phyloP scores from a whole-genome alignment of 1,140 invertebrate genomes.

The Lordiphosa mommai region DNA sequence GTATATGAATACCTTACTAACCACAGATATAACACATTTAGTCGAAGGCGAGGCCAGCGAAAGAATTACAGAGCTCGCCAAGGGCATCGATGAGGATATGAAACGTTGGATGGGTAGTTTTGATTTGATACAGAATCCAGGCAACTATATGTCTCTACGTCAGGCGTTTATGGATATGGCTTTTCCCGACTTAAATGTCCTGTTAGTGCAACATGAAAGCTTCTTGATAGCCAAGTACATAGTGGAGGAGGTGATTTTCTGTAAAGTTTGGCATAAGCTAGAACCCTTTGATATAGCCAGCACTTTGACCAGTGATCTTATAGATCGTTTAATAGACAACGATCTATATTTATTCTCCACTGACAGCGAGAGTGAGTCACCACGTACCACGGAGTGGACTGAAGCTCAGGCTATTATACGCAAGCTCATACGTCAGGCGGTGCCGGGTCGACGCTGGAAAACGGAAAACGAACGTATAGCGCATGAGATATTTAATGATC shows the following conservation, averaged over 20 bases:
- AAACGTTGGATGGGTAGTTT: conserved; percentile 80
- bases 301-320: conserved; percentile 34
- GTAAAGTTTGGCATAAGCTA: conserved; percentile 21
- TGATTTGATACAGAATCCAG: conserved; percentile 47
- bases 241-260: conserved; percentile 57
- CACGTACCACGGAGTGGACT: background rate
- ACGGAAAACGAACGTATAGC: conserved; percentile 44
- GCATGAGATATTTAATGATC: conserved; percentile 31
- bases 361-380: conserved; percentile 47
- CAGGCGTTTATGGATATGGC: conserved; percentile 31
- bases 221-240: conserved; percentile 35
- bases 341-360: conserved; percentile 57
- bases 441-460: conserved; percentile 67
- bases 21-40: conserved; percentile 82
- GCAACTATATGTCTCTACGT: conserved; percentile 78
- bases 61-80: conserved; percentile 81
- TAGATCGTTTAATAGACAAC: conserved; percentile 67
- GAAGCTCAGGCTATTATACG: conserved; percentile 56
- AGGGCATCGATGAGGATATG: conserved; percentile 81
- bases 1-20: conserved; percentile 84
- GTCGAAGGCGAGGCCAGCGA: conserved; percentile 81
- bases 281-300: conserved; percentile 49
- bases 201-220: conserved; percentile 31
- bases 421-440: conserved; percentile 56
- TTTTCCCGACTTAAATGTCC: conserved; percentile 27